Base-by-base conservation (phyloP, 35 echinoderm and acorn worm species). In the Heliocidaris tuberculata region DNA sequence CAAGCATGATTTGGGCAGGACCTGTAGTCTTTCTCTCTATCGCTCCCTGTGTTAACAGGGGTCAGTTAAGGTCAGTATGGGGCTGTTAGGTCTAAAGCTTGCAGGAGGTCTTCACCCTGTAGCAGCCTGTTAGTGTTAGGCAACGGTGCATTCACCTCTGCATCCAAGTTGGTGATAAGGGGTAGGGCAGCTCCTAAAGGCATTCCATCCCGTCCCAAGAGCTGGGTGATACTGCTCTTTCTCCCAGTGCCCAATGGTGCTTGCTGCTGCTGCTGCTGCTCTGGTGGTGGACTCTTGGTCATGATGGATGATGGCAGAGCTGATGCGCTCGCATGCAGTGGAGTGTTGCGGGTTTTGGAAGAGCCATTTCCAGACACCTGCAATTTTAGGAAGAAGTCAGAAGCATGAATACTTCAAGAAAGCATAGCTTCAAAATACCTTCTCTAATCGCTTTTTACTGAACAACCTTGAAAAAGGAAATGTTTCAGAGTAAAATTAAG, bases 141-240 rank as follows among this genome's bases (percentile, higher is more conserved):
- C 90, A 97, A 60, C 0, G 96, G 96, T 7, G 96, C 94, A 65
- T 97, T 97, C 17, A 97, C 96, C 32, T 97, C 96, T 32, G 94
- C 91, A 93, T 97, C 96, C 60, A 93, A 47, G n/a, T 86, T 95
- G 32, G 61, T 93, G 17, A 97, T 92, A 13, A 95, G 94, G 2
- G 90, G 94, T 19, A 93, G 31, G 13, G 35, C 85, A 15, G 86
- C 52, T 48, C 48, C 42, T 31, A 31, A 12, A 6, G 92, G 21
- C 92, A 47, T 15, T 88, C 32, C 90, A 92, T 95, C 94, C 0
- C 49, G 13, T 6, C 86, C 71, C 42, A 86, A 59, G 27, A 54
- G 94, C 59, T 91, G 86, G 49, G 94, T 59, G 60, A 95, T 89
- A 52, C 31, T 88, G 61, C 59, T 31, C 48, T 50, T 95, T 61